Evolutionary conservation across 2,888 invertebrate species (phyloP).

Genomic region (Danaus chrysippus): DNA sequence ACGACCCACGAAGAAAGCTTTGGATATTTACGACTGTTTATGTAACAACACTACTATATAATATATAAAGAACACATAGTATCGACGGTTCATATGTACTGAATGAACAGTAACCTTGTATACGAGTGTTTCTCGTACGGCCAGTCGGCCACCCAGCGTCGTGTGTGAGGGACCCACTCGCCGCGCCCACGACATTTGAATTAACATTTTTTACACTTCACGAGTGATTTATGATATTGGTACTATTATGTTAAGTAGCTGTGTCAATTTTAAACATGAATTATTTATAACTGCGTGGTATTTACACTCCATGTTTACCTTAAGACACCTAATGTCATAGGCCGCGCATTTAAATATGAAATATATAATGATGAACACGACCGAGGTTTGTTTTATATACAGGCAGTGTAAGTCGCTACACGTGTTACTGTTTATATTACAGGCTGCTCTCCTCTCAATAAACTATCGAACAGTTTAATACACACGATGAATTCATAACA

Average conservation of each 20-base stretch:
- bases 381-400: slow-evolving; percentile 1
- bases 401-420: slow-evolving; percentile 20
- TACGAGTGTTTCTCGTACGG: not conserved
- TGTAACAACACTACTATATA: no score
- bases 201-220: slow-evolving; percentile 7
- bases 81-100: not conserved
- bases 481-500: not conserved
- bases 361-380: not conserved
- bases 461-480: not conserved
- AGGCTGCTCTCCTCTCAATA: not conserved
- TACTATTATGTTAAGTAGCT: slow-evolving; percentile 2
- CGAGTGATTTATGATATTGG: not conserved
- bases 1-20: no score
- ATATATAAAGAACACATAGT: no score
- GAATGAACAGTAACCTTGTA: not conserved
- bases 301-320: not conserved
- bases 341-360: not conserved
- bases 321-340: not conserved
- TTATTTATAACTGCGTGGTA: not conserved
- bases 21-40: no score
- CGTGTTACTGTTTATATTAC: slow-evolving; percentile 23
- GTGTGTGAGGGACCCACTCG: not conserved
- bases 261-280: not conserved
- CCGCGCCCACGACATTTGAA: slow-evolving; percentile 1
- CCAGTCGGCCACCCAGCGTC: not conserved